Percentiles rank a stretch among this genome's conserved stretches.
Evolutionary conservation across 2,113 vertebrate species (phyloP).

Genomic region (Neopipo cinnamomea): DNA sequence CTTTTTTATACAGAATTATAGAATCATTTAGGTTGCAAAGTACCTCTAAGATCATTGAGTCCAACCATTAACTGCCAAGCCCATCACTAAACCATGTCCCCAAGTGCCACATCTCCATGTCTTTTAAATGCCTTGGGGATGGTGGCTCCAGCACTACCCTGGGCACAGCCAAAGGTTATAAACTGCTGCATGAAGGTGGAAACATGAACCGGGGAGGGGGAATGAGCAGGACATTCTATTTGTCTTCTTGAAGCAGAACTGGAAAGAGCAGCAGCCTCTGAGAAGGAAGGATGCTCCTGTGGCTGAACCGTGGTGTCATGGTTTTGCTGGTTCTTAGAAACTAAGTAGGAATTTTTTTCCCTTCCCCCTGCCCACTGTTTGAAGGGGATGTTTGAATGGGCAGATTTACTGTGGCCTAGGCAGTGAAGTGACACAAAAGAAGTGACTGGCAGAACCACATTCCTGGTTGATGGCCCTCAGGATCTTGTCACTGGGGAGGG

Average conservation of each 20-base stretch:
- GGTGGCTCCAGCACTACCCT: background rate
- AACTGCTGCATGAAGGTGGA: background rate
- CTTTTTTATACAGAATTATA: background rate
- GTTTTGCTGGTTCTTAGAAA: too few relatives aligned
- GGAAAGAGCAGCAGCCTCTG: background rate
- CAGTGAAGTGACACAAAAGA: too few relatives aligned
- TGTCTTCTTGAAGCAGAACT: background rate
- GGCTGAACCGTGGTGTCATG: fast-evolving
- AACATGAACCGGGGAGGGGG: background rate
- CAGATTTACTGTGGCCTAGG: too few relatives aligned
- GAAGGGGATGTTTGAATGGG: too few relatives aligned
- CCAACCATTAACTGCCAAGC: background rate
- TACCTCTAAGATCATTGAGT: background rate
- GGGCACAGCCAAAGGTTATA: background rate
- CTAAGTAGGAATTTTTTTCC: too few relatives aligned
- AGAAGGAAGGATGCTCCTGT: background rate
- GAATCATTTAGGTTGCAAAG: background rate
- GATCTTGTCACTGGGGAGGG: too few relatives aligned
- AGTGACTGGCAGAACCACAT: too few relatives aligned
- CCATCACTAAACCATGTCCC: background rate
- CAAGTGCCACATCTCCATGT: too few relatives aligned
- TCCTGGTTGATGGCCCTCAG: too few relatives aligned
- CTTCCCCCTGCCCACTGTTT: too few relatives aligned
- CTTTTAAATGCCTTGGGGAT: background rate
- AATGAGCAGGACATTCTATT: background rate